These are phyloP conservation scores for Eristalis intricaria DNA, from an alignment of 2,888 invertebrate species.

Conservation along the genomic window DNA sequence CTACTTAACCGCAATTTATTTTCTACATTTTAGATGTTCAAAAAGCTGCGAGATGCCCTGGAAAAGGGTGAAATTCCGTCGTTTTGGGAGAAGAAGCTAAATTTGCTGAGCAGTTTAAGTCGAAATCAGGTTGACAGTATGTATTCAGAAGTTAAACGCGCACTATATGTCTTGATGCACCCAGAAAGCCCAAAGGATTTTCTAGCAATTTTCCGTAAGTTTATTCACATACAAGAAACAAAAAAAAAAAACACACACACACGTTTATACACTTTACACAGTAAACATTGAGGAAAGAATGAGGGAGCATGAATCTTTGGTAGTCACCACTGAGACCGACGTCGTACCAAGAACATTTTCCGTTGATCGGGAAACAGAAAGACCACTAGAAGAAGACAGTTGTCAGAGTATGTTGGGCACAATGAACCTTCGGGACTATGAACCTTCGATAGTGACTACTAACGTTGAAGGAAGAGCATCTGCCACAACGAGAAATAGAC, in stretches of 20 bases:
- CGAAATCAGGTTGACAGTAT: slow-evolving; percentile 1
- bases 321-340: background rate
- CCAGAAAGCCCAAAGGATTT: background rate
- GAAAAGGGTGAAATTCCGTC: background rate
- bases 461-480: too few species aligned
- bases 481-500: too few species aligned
- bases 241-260: too few species aligned
- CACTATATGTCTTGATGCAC: background rate
- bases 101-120: background rate
- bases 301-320: too few species aligned
- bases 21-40: slow-evolving; percentile 31
- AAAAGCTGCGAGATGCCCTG: slow-evolving; percentile 2
- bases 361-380: too few species aligned
- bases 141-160: slow-evolving; percentile 24
- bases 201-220: slow-evolving; percentile 38
- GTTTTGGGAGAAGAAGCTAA: slow-evolving; percentile 34
- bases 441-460: too few species aligned
- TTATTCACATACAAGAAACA: too few species aligned
- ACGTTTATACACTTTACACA: background rate
- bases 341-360: too few species aligned
- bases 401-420: too few species aligned
- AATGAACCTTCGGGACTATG: too few species aligned
- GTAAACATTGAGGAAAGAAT: background rate
- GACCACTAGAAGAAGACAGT: too few species aligned
- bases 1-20: background rate